Evolutionary conservation across 2,797 vertebrate species (phyloP), one percentile per base, ranked within the genome.

Genomic region (Coregonus ussuriensis): DNA sequence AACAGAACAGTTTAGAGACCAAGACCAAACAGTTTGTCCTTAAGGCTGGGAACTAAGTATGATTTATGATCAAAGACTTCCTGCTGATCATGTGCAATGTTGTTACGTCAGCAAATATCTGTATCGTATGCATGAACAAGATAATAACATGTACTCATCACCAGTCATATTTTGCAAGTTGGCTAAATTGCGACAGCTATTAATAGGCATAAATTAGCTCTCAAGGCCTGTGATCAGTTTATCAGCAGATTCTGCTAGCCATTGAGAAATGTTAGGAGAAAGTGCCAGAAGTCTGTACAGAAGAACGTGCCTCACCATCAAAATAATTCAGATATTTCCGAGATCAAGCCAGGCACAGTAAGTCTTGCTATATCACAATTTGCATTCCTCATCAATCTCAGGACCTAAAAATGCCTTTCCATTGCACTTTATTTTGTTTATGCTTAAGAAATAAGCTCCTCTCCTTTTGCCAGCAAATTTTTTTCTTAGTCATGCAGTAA

Each of bases 401-500:
- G 82, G 74, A 77, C 84, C 83, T 82, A 84, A 87, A 91, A 92
- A 91, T 77, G 84, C 82, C 82, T 80, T 87, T 87, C 79, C 80
- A 62, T 78, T 89, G 88, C 88, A 89, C 83, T 92, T 90, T 83
- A 83, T 88, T 77, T 85, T 77, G 78, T 87, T 91, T 87, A 79
- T 87, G 88, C 86, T 88, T 81, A 88, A 90, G 83, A 89, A 90
- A 86, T 83, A 86, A 86, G 76, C 85, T 86, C 69, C 81, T 90
- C 79, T 88, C 79, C 81, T 86, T 90, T 89, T 90, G 88, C 85
- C 82, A 88, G 86, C 82, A 47, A 72, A 87, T 89, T 81, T 76
- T 81, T 87, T 84, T 86, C 79, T 88, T 86, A 87, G 88, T 89
- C 85, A 86, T 89, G 89, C 88, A 85, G 79, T 86, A 90, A 90